Base-by-base conservation (phyloP, 2,888 invertebrate species). In the Nemoura dubitans region DNA sequence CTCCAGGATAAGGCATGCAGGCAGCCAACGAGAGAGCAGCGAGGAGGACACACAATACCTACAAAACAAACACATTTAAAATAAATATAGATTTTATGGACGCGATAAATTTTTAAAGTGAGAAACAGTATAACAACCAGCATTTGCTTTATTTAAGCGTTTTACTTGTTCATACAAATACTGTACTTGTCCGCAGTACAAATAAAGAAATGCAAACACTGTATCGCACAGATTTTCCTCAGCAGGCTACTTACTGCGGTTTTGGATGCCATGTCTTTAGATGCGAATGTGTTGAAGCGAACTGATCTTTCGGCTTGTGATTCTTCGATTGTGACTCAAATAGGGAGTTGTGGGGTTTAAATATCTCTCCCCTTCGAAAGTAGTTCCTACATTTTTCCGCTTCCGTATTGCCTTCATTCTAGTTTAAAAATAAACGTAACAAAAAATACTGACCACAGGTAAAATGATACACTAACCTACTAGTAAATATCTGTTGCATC, bases 1-100 rank as follows among this genome's bases (percentile, higher is more conserved):
- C 81, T n/a, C 81, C 81, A 21, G 81, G 81, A 30, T 81, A 29
- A 3, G 81, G 81, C 81, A 81, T 81, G 29, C 81, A 28, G 81
- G 29, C 30, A 29, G n/a, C 81, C 10, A 29, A 6, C 5, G 81
- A 25, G 3, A 81, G 21, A 81, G 27, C n/a, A 29, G 30, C 81
- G 5, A 81, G 81, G 3, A 81, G 29, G 14, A 81, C 81, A 30
- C 28, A 81, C 81, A 30, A 10, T 10, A 81, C 30, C 81, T 81
- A 27, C 6, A 81, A 81, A 27, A n/a, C 28, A 29, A 81, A 29
- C 81, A 29, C 29, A 5, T 59, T 59, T 59, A 10, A 59, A 59
- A n/a, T n/a, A n/a, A n/a, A n/a, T n/a, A n/a, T n/a, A n/a, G n/a
- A n/a, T n/a, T n/a, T n/a, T n/a, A n/a, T n/a, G n/a, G n/a, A n/a